These are phyloP conservation scores for Eumaeus atala DNA, from an alignment of 1,140 invertebrate genomes.

Conservation along the genomic window DNA sequence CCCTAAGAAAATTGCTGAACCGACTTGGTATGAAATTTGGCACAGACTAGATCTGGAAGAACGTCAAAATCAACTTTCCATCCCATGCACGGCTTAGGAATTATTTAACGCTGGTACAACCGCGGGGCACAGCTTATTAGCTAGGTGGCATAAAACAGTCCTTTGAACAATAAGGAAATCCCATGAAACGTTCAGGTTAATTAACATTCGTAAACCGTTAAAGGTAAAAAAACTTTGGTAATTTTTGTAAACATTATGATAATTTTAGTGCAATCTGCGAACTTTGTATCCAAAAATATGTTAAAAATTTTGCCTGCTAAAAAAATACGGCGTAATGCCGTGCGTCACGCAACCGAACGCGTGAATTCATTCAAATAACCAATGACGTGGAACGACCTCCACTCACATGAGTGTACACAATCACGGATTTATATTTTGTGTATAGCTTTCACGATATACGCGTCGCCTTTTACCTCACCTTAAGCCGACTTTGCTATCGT, in stretches of 20 bases:
- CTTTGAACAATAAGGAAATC: neutral
- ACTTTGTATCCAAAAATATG: constrained; percentile 16
- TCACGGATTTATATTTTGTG: constrained; percentile 2
- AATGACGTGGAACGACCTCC: constrained; percentile 53
- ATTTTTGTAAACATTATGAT: neutral
- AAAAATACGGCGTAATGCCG: constrained; percentile 35
- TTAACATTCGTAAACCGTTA: neutral
- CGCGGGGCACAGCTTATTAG: too few relatives aligned
- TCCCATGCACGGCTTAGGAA: too few relatives aligned
- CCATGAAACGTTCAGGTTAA: neutral
- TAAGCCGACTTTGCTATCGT: too few relatives aligned
- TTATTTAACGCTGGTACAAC: too few relatives aligned
- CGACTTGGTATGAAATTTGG: too few relatives aligned
- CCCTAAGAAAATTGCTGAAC: too few relatives aligned
- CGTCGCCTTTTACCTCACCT: neutral
- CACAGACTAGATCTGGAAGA: too few relatives aligned
- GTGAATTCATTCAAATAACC: constrained; percentile 57
- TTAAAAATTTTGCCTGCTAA: constrained; percentile 15
- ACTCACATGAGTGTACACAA: constrained; percentile 17
- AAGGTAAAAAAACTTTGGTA: neutral
- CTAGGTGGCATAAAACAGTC: too few relatives aligned
- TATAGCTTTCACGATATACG: neutral
- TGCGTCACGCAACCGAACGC: constrained; percentile 50
- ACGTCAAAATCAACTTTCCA: too few relatives aligned
- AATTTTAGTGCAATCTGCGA: constrained; percentile 16